phyloP scores from a whole-genome alignment of 2,797 vertebrate genomes.

The Microctenopoma steveboyesi region DNA sequence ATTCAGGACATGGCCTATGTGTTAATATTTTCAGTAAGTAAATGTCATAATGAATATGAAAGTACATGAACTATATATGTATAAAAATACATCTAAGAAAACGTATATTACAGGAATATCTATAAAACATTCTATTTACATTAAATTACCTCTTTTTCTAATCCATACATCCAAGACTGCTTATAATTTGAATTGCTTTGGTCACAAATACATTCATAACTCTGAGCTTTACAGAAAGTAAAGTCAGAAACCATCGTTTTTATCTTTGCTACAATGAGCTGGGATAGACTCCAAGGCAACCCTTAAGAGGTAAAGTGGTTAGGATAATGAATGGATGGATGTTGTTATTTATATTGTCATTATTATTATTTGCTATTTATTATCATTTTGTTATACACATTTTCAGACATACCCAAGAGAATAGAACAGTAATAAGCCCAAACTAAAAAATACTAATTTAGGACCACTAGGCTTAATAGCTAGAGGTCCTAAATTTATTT shows the following conservation, averaged over 20 bases:
- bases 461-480: neutral
- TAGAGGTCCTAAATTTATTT: neutral
- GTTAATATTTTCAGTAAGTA: neutral
- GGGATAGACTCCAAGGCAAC: too few species aligned
- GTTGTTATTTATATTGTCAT: too few species aligned
- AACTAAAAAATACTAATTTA: neutral
- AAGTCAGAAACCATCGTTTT: neutral
- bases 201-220: neutral
- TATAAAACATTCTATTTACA: neutral
- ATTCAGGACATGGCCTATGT: neutral
- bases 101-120: neutral
- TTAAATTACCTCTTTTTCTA: neutral
- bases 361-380: too few species aligned
- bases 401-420: neutral
- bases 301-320: too few species aligned
- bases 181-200: neutral
- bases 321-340: too few species aligned
- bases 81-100: neutral
- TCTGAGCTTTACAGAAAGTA: neutral
- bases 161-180: neutral
- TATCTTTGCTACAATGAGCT: neutral
- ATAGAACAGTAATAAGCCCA: too few species aligned
- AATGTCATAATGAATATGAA: neutral
- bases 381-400: too few species aligned
- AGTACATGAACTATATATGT: neutral